Evolutionary conservation across 1,140 invertebrate species (phyloP).

Genomic region (Bombus affinis): DNA sequence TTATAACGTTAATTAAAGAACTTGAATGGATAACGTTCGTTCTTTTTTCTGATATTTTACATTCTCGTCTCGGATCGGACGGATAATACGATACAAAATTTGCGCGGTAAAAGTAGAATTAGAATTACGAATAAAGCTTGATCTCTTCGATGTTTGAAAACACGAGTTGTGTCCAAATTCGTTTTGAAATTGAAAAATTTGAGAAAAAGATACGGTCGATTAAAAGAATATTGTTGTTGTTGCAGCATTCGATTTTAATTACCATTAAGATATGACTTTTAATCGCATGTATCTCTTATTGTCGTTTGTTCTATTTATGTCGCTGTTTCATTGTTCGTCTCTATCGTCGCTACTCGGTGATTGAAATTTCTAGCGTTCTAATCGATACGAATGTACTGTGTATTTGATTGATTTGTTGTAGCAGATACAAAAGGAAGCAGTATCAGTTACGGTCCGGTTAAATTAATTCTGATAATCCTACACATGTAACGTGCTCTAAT

Average conservation of each 20-base stretch:
- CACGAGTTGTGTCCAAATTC: too few species aligned
- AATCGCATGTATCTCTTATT: neutral
- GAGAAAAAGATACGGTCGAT: too few species aligned
- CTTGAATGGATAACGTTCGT: neutral
- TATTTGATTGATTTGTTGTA: neutral
- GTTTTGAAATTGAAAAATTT: neutral
- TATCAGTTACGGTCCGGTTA: neutral
- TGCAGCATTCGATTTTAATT: too few species aligned
- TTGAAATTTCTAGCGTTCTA: neutral
- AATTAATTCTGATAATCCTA: neutral
- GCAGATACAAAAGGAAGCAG: neutral
- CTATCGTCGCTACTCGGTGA: too few species aligned
- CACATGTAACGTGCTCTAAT: neutral
- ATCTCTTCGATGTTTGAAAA: neutral
- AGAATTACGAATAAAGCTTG: neutral
- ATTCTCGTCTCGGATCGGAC: neutral
- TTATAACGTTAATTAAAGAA: neutral
- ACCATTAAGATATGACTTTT: neutral
- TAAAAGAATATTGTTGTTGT: too few species aligned
- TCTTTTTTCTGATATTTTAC: neutral
- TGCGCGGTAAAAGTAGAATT: neutral
- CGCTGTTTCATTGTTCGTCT: neutral
- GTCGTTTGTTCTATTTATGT: neutral
- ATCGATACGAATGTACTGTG: neutral
- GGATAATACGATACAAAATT: too few species aligned